Evolutionary conservation across 2,888 invertebrate species (phyloP).

Genomic region (Cephonodes hylas): DNA sequence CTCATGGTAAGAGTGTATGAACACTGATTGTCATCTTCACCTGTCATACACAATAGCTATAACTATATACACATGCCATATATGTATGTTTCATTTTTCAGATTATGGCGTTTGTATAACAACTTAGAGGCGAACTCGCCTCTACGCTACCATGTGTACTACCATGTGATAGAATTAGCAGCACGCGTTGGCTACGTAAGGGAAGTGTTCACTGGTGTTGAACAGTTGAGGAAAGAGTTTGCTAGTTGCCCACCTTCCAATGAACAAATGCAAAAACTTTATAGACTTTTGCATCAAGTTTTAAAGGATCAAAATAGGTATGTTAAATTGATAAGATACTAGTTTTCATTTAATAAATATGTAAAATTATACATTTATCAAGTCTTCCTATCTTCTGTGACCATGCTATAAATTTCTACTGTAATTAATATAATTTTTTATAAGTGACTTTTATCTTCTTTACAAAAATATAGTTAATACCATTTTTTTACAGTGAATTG

Average conservation of each 20-base stretch:
- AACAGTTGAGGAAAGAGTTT: constrained; percentile 90
- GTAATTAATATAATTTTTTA: too few species aligned
- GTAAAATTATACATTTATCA: not conserved
- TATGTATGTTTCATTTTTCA: constrained; percentile 56
- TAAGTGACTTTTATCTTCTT: too few species aligned
- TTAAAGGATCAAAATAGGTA: constrained; percentile 92
- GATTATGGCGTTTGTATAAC: constrained; percentile 95
- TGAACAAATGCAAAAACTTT: constrained; percentile 95
- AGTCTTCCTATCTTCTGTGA: too few species aligned
- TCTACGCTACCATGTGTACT: constrained; percentile 95
- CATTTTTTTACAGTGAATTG: constrained; percentile 85
- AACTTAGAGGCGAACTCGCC: constrained; percentile 92
- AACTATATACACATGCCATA: too few species aligned
- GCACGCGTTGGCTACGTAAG: constrained; percentile 92
- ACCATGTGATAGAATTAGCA: constrained; percentile 93
- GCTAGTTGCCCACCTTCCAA: constrained; percentile 89
- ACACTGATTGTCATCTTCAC: too few species aligned
- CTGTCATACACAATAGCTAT: too few species aligned
- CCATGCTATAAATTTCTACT: too few species aligned
- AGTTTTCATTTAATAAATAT: too few species aligned
- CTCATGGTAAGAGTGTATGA: too few species aligned
- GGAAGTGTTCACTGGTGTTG: constrained; percentile 91
- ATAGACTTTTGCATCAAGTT: constrained; percentile 93
- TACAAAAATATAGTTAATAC: not conserved
- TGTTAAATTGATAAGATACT: not conserved